Base-by-base conservation (phyloP, 2,888 invertebrate genomes). In the Diarsia brunnea region DNA sequence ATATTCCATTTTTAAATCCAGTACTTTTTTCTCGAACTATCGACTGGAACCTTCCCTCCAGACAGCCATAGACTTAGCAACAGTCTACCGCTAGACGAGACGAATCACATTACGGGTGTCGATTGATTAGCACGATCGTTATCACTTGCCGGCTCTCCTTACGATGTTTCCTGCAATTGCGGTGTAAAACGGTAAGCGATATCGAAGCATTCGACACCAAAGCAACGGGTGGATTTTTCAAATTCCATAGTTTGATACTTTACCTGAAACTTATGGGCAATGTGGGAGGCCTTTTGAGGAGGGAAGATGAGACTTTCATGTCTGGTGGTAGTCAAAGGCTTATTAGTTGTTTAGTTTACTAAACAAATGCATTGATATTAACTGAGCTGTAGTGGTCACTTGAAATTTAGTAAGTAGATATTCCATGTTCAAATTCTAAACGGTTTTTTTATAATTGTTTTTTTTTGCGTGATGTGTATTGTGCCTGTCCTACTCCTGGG, bases 91-190 rank as follows among this genome's bases (percentile, higher is more conserved):
- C 78, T 87, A 87, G 87, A 85, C 82, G 69, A 80, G 80, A 79
- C 83, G 76, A 78, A 77, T 84, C 84, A 79, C 73, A 84, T 84
- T 82, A 85, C 73, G 64, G 80, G 89, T 88, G 89, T 89, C 89
- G 87, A 89, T 89, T 86, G 79, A 84, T 84, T 79, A 84, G 76
- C 75, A 45, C 69, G 78, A 72, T 78, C 75, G 71, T 78, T 87
- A 81, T 86, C 85, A 75, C 71, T 80, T 76, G 85, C 83, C 77
- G 76, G 78, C 69, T 88, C 89, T 65, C 66, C 78, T 88, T 89
- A 88, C 91, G 66, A 76, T 24, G 86, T 88, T 92, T 92, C 92
- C 91, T 90, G 91, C 87, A 84, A 91, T 78, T 78, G 68, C 73
- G 69, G 74, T 75, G 77, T 76, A 77, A 89, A 89, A 81, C 84